These are phyloP conservation scores for Fragum fragum DNA, from an alignment of 2,888 invertebrate genomes.

Conservation along the genomic window DNA sequence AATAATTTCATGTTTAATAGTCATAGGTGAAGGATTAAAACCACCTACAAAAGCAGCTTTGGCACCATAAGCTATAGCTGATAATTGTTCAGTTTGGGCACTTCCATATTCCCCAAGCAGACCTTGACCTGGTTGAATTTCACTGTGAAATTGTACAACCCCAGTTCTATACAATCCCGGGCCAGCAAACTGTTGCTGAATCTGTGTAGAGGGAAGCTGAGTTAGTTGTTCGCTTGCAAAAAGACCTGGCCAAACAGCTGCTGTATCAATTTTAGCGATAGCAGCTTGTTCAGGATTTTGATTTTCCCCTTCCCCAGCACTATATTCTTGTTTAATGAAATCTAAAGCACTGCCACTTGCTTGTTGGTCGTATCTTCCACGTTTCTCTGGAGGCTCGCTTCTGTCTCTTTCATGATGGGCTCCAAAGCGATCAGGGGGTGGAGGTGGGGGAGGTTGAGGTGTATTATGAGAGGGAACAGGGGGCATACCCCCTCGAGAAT, in stretches of 20 bases:
- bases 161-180: slow-evolving; percentile 55
- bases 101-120: slow-evolving; percentile 66
- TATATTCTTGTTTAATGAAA: slow-evolving; percentile 84
- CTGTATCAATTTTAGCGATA: slow-evolving; percentile 6
- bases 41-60: slow-evolving; percentile 64
- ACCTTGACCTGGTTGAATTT: slow-evolving; percentile 59
- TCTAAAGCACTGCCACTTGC: slow-evolving; percentile 80
- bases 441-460: slow-evolving; percentile 71
- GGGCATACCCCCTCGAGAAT: slow-evolving; percentile 49
- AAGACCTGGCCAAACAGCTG: slow-evolving; percentile 35
- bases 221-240: slow-evolving; percentile 50
- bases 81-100: slow-evolving; percentile 52
- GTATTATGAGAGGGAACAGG: slow-evolving; percentile 63
- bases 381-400: slow-evolving; percentile 75
- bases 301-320: slow-evolving; percentile 72
- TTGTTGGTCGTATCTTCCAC: slow-evolving; percentile 70
- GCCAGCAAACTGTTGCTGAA: slow-evolving; percentile 63
- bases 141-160: slow-evolving; percentile 44
- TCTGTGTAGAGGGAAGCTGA: slow-evolving; percentile 34
- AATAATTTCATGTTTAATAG: slow-evolving; percentile 53
- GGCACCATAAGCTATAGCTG: slow-evolving; percentile 63
- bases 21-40: slow-evolving; percentile 53
- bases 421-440: slow-evolving; percentile 62
- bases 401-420: slow-evolving; percentile 49
- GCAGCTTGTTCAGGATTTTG: slow-evolving; percentile 43